Evolutionary conservation across 2,797 vertebrate species (phyloP), one percentile per base, ranked within the genome.

Genomic region (Prunella strophiata): DNA sequence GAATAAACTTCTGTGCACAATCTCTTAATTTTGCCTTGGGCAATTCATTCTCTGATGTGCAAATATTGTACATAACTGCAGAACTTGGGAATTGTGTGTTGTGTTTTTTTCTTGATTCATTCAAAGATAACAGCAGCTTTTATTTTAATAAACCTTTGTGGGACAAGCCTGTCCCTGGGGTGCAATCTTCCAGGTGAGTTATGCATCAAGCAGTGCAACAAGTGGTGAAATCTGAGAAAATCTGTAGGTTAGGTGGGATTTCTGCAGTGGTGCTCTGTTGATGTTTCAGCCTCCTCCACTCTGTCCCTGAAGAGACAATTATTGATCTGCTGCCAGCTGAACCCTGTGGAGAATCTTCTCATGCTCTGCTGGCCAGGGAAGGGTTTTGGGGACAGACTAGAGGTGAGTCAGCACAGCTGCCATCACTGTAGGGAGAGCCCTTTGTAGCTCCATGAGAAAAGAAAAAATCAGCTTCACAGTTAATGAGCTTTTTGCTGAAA

Each of bases 21-120:
- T 47, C 11, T 88, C 72, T 59, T 45, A 22, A 83, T 70, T 93
- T 90, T 75, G 40, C 65, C 67, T 82, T 22, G 29, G 38, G 58
- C 54, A 68, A 70, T 78, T 88, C 32, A 74, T 91, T 85, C 75
- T 89, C 68, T 89, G 78, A 88, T 87, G 85, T 38, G 30, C 67
- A 88, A 89, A 93, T 91, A 71, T 27, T 81, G 52, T 95, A 86
- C 88, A 91, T 93, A 88, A 91, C n/a, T 78, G 61, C 26, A 91
- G 77, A 95, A 87, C 50, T 50, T 88, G 42, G 36, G 45, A 65
- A 11, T 25, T 40, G 5, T 22, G 5, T 34, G 16, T 16, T 19
- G 7, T 8, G 38, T 17, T 20, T 16, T 29, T 51, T 63, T 34
- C 25, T 63, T 67, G 32, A 74, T 59, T 58, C 13, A 34, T 55